Evolutionary conservation across 2,888 invertebrate species (phyloP), one percentile per base, ranked within the genome.

Genomic region (Caenorhabditis sp.): DNA sequence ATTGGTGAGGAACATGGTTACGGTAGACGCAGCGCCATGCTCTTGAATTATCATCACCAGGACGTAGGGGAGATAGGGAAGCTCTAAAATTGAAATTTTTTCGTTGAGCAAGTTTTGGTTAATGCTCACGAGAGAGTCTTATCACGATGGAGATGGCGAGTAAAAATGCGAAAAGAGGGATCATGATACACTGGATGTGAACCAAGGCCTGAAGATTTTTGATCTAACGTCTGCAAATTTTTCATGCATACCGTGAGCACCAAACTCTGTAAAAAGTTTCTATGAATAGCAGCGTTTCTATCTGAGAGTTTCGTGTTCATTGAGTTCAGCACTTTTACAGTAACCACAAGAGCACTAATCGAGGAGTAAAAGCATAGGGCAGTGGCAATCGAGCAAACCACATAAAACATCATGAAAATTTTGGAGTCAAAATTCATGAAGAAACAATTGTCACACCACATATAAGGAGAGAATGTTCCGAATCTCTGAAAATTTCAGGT

Each of bases 401-500:
- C n/a, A 19, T 58, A 70, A 22, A 70, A 70, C 0, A 70, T 0
- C 5, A 28, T n/a, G 31, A 70, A 58, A 4, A 58, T 7, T 31
- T 44, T 56, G 28, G 70, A 70, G 14, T 58, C 44, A 14, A 70
- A 70, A 22, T 70, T 70, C 70, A 70, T 70, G 14, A 70, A 63
- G 12, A 63, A 63, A 14, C 63, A 63, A 8, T 63, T 63, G 47
- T 63, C 63, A 56, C 69, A 69, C 70, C 70, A 70, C 70, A 70
- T 70, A 16, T 56, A 56, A 0, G 38, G 1, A 0, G 24, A n/a
- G 14, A 69, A 69, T 16, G 22, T 69, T 22, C 69, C 69, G n/a
- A 69, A 56, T 38, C 56, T 24, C 38, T 64, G 28, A 28, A 64
- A 24, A 19, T 3, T 61, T 19, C 26, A 58, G n/a, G 19, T 61